Base-by-base conservation (phyloP, 2,113 vertebrate species). In the Dipodomys merriami region DNA sequence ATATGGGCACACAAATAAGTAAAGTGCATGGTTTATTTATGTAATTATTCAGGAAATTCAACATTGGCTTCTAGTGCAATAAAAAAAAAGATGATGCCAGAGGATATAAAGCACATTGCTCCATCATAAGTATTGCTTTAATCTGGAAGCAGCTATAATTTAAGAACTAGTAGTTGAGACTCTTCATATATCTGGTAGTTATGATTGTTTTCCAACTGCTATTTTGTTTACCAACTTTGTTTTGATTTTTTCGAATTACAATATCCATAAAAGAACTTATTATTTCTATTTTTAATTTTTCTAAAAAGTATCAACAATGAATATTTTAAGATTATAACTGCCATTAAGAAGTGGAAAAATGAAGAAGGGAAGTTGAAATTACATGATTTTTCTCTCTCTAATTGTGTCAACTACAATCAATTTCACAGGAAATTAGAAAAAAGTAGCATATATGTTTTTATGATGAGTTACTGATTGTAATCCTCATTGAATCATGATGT, bases 21-120 rank as follows among this genome's bases (percentile, higher is more conserved):
- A 87, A 96, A 97, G 16, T 91, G 9, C 39, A 95, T 92, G 78
- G 87, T 94, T 97, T 97, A 83, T 96, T 94, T 86, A 91, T 95
- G 78, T 77, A 97, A 94, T 96, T 96, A 96, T 95, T 96, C 78
- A 96, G 67, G 92, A 96, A 96, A 94, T 96, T 95, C 96, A 91
- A 77, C 82, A 93, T n/a, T 92, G 71, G 91, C 95, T 94, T 96
- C 85, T 83, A 96, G 53, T 89, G 90, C 86, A 96, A 94, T 95
- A 86, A 74, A 94, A 97, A 97, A 11, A 95, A 33, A 8, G 44
- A 97, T 96, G 72, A 79, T 96, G 62, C 69, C 82, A 94, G 84
- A 95, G 74, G 57, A 16, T 87, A 81, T 94, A 92, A 93, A 97
- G 92, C 49, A 83, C 35, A 74, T 53, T 88, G 29, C 29, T 80